Base-by-base conservation (phyloP, 2,113 vertebrate species). In the Charina bottae region DNA sequence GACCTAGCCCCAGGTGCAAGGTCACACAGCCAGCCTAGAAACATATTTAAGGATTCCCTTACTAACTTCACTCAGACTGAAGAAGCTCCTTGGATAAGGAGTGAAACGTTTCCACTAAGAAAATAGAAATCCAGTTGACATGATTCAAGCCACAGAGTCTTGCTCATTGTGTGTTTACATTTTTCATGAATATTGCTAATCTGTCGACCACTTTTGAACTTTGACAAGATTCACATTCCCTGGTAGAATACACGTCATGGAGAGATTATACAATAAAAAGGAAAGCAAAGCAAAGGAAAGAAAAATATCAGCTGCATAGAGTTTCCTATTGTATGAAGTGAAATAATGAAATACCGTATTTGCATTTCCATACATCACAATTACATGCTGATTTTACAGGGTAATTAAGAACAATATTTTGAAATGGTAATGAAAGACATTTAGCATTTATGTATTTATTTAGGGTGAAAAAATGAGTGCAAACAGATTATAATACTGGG, bases 141-240 rank as follows among this genome's bases (percentile, higher is more conserved):
- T n/a, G n/a, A n/a, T n/a, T n/a, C n/a, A n/a, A n/a, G n/a, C n/a
- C n/a, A n/a, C n/a, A n/a, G n/a, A n/a, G n/a, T 58, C 42, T 19
- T 93, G 46, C 62, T 93, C 94, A 91, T 90, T 89, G n/a, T 13
- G 55, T 93, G 89, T 59, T 28, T 93, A 83, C 88, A 56, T 19
- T 83, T 92, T 92, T 95, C 94, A 94, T 94, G 8, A 93, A 91
- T 90, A 86, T 96, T 96, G 93, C 86, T 84, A 94, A 94, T 93
- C 87, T 58, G 59, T 2, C 92, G 12, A 90, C 96, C 95, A 96
- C 91, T 92, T 94, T 88, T 96, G 93, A 96, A 95, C 94, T 93
- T 60, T 56, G 91, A 15, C 46, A 28, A 88, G 59, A 87, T 90
- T 94, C 88, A 92, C 68, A 94, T 93, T 93, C 94, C 15, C 46